Percentiles rank a stretch among this genome's conserved stretches.
Conservation (phyloP, 2,888 invertebrate species). For the Acleris laterana region DNA sequence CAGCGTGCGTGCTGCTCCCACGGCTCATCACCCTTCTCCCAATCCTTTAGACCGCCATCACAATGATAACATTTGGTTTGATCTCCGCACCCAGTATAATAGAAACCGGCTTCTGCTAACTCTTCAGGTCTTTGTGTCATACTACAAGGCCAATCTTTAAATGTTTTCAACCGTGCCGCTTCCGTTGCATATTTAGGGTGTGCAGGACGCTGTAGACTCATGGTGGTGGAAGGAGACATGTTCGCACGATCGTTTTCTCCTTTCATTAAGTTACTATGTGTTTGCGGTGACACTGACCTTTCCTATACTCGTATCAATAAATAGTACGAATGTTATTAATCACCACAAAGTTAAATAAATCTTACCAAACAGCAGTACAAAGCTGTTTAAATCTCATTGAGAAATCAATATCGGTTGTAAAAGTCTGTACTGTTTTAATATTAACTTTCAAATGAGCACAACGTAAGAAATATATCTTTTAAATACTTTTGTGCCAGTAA, state of each 20-base stretch:
- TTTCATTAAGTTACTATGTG: no score
- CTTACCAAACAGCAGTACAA: no score
- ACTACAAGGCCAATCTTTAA: slow-evolving; percentile 1
- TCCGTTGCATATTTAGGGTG: background rate
- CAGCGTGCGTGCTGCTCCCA: no score
- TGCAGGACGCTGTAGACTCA: background rate
- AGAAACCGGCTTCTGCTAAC: slow-evolving; percentile 9
- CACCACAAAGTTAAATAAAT: no score
- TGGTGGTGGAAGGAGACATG: background rate
- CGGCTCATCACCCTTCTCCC: no score
- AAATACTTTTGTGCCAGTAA: background rate
- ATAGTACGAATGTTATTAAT: no score
- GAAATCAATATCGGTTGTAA: background rate
- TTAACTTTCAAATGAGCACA: background rate
- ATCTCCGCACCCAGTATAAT: background rate
- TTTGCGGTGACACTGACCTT: no score
- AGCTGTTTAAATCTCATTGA: background rate
- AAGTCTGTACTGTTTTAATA: slow-evolving; percentile 5
- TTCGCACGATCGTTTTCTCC: no score
- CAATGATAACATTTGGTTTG: no score
- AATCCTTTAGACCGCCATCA: no score
- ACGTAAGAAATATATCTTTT: background rate
- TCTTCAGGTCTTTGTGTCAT: background rate
- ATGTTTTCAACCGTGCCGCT: background rate
- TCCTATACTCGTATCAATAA: no score